Conservation (phyloP, 2,113 vertebrate genomes). For the Girardinichthys multiradiatus region DNA sequence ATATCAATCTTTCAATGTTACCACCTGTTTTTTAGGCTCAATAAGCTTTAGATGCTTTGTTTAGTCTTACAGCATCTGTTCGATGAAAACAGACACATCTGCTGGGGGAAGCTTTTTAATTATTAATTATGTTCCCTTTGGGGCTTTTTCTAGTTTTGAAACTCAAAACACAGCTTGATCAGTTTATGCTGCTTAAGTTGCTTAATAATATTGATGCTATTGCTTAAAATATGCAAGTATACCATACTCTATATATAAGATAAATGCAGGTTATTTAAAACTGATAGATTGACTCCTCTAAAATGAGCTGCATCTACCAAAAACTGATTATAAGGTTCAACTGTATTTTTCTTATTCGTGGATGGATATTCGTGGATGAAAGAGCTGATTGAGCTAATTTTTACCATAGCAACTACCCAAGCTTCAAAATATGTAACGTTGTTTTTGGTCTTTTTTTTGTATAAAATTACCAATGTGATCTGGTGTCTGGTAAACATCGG, state of each 20-base stretch:
- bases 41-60: neutral
- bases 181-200: neutral
- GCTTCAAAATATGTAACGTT: neutral
- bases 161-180: neutral
- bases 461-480: neutral
- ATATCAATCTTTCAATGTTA: too few species aligned
- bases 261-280: neutral
- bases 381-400: neutral
- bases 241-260: neutral
- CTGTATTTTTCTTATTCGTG: too few species aligned
- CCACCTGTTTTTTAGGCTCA: too few species aligned
- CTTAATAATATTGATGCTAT: neutral
- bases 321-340: too few species aligned
- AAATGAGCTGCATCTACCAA: too few species aligned
- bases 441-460: neutral
- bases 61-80: neutral
- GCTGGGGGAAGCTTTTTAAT: neutral
- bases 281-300: too few species aligned
- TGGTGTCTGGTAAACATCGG: slow-evolving; percentile 5
- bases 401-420: neutral
- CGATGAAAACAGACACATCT: neutral
- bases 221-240: neutral
- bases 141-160: neutral
- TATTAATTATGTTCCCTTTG: neutral
- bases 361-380: neutral